Conservation (phyloP, 2,113 vertebrate genomes). For the Isurus oxyrinchus region DNA sequence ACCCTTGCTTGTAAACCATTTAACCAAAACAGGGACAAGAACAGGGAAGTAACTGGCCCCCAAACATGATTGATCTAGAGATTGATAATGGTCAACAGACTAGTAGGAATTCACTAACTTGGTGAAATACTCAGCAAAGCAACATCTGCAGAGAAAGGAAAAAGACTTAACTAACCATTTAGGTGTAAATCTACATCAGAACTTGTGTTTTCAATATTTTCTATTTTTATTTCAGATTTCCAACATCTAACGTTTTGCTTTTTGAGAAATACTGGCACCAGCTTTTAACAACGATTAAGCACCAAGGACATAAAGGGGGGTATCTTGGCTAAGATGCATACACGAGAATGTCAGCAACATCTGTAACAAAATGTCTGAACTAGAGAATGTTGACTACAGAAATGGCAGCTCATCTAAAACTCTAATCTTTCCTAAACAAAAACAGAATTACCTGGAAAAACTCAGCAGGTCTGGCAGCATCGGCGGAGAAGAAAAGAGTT, state of each 20-base stretch:
- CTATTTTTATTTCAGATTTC: not conserved
- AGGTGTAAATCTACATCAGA: not conserved
- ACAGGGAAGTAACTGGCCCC: not conserved
- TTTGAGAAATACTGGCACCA: not conserved
- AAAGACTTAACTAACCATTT: not conserved
- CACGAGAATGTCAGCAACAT: not conserved
- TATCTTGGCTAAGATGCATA: not conserved
- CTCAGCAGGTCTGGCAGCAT: no score
- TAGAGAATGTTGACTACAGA: not conserved
- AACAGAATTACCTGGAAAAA: no score
- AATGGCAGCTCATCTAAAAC: not conserved
- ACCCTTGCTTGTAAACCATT: not conserved
- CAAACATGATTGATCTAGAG: not conserved
- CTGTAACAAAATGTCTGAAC: not conserved
- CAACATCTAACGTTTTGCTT: not conserved
- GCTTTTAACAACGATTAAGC: not conserved
- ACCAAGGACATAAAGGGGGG: not conserved
- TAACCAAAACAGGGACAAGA: not conserved
- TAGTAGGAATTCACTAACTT: not conserved
- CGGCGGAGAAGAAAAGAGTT: no score
- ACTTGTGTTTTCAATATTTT: not conserved
- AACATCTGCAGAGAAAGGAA: not conserved
- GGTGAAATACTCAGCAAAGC: not conserved
- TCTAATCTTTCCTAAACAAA: no score
- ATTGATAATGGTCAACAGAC: not conserved